A percentile compares a stretch with the other conserved stretches of the same genome.
phyloP scores from a whole-genome alignment of 2,797 vertebrate species.

The Acanthurus tractus region DNA sequence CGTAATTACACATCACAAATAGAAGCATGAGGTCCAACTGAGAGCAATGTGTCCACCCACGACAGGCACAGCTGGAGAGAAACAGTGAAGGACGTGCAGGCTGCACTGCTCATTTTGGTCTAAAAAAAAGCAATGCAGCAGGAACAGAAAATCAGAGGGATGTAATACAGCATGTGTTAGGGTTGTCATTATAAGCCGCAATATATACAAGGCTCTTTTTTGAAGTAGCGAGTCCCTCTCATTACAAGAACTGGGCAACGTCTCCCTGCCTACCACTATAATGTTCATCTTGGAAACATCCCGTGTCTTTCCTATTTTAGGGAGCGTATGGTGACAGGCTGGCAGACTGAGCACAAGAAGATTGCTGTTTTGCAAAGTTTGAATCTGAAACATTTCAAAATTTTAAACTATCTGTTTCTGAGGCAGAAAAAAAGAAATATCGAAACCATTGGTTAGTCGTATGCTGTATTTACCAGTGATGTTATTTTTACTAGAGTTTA shows the following conservation, averaged over 20 bases:
- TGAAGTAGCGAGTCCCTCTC: conserved; percentile 71
- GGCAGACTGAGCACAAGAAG: conserved; percentile 16
- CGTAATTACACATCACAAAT: conserved; percentile 80
- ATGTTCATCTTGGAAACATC: conserved; percentile 59
- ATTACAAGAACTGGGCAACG: conserved; percentile 75
- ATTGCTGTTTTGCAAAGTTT: conserved; percentile 13
- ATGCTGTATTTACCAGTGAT: not conserved
- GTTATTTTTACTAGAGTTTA: conserved; percentile 3
- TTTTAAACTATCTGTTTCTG: not conserved
- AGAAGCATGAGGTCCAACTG: conserved; percentile 68
- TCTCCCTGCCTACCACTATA: conserved; percentile 47
- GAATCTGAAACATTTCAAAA: conserved; percentile 8
- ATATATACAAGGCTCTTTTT: conserved; percentile 56
- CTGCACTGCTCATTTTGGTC: conserved; percentile 51
- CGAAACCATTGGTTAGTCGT: too few species aligned
- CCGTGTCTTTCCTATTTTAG: conserved; percentile 62
- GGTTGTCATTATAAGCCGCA: conserved; percentile 77
- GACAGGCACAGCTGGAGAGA: conserved; percentile 46
- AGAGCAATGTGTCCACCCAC: conserved; percentile 75
- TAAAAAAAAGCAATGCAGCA: conserved; percentile 64
- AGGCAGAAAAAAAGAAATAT: not conserved
- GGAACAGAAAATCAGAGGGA: conserved; percentile 68
- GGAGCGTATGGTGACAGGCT: conserved; percentile 33
- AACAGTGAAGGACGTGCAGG: conserved; percentile 47
- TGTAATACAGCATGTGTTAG: conserved; percentile 68